These are phyloP conservation scores for Paraescarpia echinospica DNA, from an alignment of 1,140 invertebrate species.

Conservation along the genomic window DNA sequence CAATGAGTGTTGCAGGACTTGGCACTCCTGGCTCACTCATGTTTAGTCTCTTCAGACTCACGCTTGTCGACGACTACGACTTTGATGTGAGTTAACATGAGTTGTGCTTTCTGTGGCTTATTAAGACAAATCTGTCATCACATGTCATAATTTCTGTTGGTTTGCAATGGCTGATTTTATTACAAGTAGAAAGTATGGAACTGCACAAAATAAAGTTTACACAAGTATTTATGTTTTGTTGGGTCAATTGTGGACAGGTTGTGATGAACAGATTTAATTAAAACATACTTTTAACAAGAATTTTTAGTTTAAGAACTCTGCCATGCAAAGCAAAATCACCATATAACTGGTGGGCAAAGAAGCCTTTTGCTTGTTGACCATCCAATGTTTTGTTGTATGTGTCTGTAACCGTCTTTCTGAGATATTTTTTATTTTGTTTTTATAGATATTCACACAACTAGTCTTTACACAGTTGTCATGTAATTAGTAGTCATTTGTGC, in stretches of 20 bases:
- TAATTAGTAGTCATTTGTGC: too few species aligned
- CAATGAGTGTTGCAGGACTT: conserved; percentile 39
- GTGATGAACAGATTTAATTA: background rate
- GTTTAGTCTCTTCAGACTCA: conserved; percentile 51
- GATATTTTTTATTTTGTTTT: too few species aligned
- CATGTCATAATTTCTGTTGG: too few species aligned
- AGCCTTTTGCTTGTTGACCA: too few species aligned
- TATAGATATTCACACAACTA: background rate
- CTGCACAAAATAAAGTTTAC: background rate
- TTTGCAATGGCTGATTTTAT: background rate
- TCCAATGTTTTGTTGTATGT: too few species aligned
- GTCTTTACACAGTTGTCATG: background rate
- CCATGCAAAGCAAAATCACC: too few species aligned
- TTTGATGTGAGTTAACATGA: conserved; percentile 45
- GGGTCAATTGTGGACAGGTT: background rate
- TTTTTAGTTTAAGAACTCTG: too few species aligned
- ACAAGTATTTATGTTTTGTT: background rate
- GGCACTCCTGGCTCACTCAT: conserved; percentile 38
- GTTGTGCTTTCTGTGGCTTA: background rate
- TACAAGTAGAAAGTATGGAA: background rate
- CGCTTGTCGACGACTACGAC: conserved; percentile 55
- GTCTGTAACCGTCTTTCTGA: too few species aligned
- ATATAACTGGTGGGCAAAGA: too few species aligned
- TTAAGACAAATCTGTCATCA: background rate
- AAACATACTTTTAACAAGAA: background rate